phyloP scores from a whole-genome alignment of 2,797 vertebrate genomes.

The Mormyrops boulengeri region DNA sequence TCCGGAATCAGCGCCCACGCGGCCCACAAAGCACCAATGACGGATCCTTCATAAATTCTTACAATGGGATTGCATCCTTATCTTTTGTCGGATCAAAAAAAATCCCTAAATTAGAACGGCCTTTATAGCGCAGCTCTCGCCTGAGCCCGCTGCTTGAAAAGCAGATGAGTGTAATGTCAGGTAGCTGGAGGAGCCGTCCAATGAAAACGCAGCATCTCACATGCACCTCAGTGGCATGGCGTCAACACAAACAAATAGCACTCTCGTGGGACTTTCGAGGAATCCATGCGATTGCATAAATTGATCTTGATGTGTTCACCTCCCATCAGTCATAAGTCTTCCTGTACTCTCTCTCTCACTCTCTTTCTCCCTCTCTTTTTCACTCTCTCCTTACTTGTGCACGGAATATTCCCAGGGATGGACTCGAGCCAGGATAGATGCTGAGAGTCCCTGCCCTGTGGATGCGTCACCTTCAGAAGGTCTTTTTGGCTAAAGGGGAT shows the following conservation, averaged over 20 bases:
- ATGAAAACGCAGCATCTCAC: not conserved
- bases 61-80: not conserved
- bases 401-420: not conserved
- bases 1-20: not conserved
- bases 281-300: not conserved
- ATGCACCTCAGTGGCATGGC: not conserved
- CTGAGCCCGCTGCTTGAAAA: not conserved
- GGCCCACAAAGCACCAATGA: not conserved
- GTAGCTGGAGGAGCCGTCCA: not conserved
- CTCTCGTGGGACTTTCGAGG: not conserved
- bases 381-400: not conserved
- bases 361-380: not conserved
- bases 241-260: not conserved
- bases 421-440: not conserved
- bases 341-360: not conserved
- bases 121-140: not conserved
- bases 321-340: not conserved
- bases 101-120: not conserved
- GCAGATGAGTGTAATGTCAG: not conserved
- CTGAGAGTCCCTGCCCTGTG: not conserved
- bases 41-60: not conserved
- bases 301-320: not conserved
- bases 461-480: not conserved
- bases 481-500: constrained; percentile 1
- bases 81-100: not conserved